Conservation (phyloP, 2,113 vertebrate species). For the Chauna torquata region DNA sequence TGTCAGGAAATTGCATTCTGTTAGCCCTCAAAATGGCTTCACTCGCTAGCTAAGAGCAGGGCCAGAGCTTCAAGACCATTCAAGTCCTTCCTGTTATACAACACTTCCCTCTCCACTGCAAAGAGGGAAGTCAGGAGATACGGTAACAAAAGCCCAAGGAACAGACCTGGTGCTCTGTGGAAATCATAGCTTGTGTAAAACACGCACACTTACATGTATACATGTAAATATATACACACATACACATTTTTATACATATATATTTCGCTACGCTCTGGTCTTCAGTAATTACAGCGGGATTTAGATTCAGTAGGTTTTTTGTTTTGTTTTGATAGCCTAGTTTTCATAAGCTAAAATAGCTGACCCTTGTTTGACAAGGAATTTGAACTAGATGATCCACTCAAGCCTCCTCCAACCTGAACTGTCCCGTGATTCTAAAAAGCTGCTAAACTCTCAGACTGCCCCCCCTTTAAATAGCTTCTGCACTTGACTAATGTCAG, state of each 20-base stretch:
- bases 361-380: neutral
- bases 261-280: neutral
- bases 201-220: accelerated
- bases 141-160: neutral
- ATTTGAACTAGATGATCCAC: neutral
- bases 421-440: neutral
- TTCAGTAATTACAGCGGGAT: neutral
- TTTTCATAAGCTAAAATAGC: neutral
- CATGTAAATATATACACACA: neutral
- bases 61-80: neutral
- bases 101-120: neutral
- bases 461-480: neutral
- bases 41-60: accelerated
- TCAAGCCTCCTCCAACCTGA: neutral
- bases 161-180: neutral
- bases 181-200: neutral
- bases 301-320: neutral
- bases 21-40: neutral
- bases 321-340: neutral
- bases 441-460: neutral
- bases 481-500: neutral
- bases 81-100: accelerated
- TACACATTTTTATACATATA: neutral
- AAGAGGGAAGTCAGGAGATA: neutral
- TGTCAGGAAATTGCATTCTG: accelerated